Base-by-base conservation (phyloP, 2,113 vertebrate species). In the Dasypus novemcinctus region DNA sequence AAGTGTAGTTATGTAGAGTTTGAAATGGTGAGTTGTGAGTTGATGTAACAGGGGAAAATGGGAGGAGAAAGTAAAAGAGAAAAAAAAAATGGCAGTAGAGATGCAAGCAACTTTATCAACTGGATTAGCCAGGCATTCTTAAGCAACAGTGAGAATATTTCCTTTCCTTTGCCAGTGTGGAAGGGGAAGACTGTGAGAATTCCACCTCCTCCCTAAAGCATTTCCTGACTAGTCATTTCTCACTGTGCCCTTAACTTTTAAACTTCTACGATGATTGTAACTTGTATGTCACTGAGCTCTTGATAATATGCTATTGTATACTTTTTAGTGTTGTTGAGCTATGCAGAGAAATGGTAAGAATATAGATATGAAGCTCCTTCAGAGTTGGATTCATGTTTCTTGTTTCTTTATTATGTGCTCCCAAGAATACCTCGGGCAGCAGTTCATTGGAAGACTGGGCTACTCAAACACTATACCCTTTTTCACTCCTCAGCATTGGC, bases 161-260 rank as follows among this genome's bases (percentile, higher is more conserved):
- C 81, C 49, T 90, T 13, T 87, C 20, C 25, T 95, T 94, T 90
- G 57, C 38, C 72, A 64, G 33, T 5, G 7, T 92, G 27, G 79
- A 93, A 75, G 29, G 54, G 52, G 14, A 74, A 9, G 3, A 10
- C 57, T 83, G 4, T 88, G 72, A 95, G 76, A 94, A 79, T 78
- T 38, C 79, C 25, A 49, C 17, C 12, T 75, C 31, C 63, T 59
- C 29, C 69, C 31, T 85, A n/a, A 95, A 82, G 29, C 69, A 69
- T 85, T 94, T 97, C 71, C 94, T 94, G 57, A 94, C 41, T 68
- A 52, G 25, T 83, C 36, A 7, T 93, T 89, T 75, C 72, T 96
- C 76, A 46, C 6, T 27, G 75, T 46, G 52, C 52, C 31, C 46
- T 91, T 90, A 68, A 88, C 63, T 10, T 88, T 63, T 75, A 63